Evolutionary conservation across 2,888 invertebrate genomes (phyloP).

Genomic region (Anaspis maculata): DNA sequence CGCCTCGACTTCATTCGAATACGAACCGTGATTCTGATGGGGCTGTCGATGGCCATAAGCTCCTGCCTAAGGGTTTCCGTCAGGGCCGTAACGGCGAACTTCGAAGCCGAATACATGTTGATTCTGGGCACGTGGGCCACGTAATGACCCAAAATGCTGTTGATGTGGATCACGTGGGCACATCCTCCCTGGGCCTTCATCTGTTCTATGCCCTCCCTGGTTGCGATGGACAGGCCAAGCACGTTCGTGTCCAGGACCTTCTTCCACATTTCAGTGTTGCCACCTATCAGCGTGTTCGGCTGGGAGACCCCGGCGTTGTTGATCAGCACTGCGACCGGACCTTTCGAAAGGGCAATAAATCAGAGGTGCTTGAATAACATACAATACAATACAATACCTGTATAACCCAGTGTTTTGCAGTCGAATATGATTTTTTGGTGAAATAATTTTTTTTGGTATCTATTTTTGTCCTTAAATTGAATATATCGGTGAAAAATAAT

Average conservation of each 20-base stretch:
- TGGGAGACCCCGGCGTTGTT: slow-evolving; percentile 24
- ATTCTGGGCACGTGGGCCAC: slow-evolving; percentile 21
- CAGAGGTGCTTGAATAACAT: too few relatives aligned
- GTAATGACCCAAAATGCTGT: slow-evolving; percentile 25
- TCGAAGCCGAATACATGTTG: slow-evolving; percentile 29
- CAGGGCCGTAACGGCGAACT: slow-evolving; percentile 34
- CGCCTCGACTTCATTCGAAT: too few relatives aligned
- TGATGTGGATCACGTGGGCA: slow-evolving; percentile 25
- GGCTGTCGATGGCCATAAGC: slow-evolving; percentile 26
- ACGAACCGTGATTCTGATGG: slow-evolving; percentile 29
- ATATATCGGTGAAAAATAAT: too few relatives aligned
- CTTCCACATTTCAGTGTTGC: slow-evolving; percentile 21
- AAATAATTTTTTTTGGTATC: too few relatives aligned
- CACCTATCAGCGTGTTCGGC: slow-evolving; percentile 17
- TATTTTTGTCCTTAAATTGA: too few relatives aligned
- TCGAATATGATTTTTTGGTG: too few relatives aligned
- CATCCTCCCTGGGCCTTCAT: slow-evolving; percentile 21
- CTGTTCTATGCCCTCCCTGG: slow-evolving; percentile 21
- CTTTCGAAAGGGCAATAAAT: too few relatives aligned
- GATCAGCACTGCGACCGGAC: slow-evolving; percentile 20
- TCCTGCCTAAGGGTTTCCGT: slow-evolving; percentile 37
- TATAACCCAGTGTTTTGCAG: too few relatives aligned
- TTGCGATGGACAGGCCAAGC: slow-evolving; percentile 21
- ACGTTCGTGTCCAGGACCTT: slow-evolving; percentile 24
- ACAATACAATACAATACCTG: too few relatives aligned